These are phyloP conservation scores for human (Homo sapiens) DNA, from an alignment of 2,113 vertebrate species.

Conservation along the genomic window GRCh38 chr16:79485001-79485500, in stretches of 20 bases:
- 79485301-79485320: background rate
- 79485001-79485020: background rate
- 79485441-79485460: background rate
- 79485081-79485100: background rate
- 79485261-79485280: background rate
- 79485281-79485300: background rate
- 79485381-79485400: too few relatives aligned
- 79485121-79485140: background rate
- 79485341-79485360: accelerated
- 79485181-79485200: background rate
- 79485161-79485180: background rate
- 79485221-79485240: background rate
- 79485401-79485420: background rate
- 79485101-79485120: background rate
- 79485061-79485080: background rate
- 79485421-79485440: background rate
- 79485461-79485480: background rate
- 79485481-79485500: background rate
- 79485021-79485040: background rate
- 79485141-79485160: background rate
- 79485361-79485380: background rate
- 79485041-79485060: background rate
- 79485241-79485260: background rate
- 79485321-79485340: too few relatives aligned
- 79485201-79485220: background rate